These are phyloP conservation scores for Phoenicopterus ruber DNA, from an alignment of 2,113 vertebrate genomes.

Conservation along the genomic window DNA sequence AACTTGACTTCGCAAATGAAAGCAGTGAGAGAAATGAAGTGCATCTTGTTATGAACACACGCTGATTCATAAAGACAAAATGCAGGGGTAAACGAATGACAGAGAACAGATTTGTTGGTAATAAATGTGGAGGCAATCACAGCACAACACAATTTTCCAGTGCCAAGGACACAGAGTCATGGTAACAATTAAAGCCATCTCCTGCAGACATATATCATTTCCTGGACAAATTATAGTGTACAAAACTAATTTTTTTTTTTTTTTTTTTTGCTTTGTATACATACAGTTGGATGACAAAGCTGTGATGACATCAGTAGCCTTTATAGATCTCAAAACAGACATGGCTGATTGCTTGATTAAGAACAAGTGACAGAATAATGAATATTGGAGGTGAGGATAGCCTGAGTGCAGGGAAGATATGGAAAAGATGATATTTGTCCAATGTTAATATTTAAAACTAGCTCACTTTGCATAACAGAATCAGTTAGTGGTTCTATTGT, in stretches of 20 bases:
- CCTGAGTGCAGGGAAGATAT: not conserved
- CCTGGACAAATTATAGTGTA: not conserved
- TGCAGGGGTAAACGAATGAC: not conserved
- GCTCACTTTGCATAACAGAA: not conserved
- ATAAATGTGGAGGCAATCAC: not conserved
- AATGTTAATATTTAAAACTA: not conserved
- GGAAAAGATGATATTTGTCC: not conserved
- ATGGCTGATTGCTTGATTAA: not conserved
- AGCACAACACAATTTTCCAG: not conserved
- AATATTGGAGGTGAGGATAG: not conserved
- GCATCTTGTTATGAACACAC: not conserved
- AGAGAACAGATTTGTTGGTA: not conserved
- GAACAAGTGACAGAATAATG: not conserved
- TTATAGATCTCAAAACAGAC: not conserved
- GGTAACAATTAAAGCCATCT: not conserved
- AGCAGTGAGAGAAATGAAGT: not conserved
- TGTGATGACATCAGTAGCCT: not conserved
- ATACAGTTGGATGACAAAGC: not conserved
- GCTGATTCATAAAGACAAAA: not conserved
- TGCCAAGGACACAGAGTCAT: not conserved
- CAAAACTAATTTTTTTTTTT: not conserved
- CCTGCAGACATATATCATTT: not conserved
- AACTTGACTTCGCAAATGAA: slow-evolving; percentile 21
- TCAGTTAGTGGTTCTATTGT: not conserved
- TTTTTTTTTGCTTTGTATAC: not conserved